A percentile compares a stretch with the other conserved stretches of the same genome.
phyloP scores from a whole-genome alignment of 2,113 vertebrate species.

The Corythornis madagascariensis region DNA sequence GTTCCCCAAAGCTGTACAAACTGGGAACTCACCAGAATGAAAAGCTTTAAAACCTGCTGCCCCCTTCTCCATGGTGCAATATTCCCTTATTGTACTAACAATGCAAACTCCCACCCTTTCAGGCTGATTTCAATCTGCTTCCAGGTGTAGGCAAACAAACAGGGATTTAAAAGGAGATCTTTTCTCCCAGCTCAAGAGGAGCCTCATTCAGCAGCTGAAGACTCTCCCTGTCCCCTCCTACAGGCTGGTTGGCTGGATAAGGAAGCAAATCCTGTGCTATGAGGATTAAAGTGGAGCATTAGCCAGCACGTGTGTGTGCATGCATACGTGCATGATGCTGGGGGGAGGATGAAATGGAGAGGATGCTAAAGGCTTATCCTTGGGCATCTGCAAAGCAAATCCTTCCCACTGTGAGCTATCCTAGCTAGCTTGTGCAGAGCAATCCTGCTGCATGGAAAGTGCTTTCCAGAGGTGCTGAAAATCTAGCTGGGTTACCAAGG shows the following conservation, averaged over 20 bases:
- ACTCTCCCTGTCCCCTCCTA: not conserved
- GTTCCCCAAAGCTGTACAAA: not conserved
- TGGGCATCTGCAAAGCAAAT: not conserved
- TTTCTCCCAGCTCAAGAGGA: not conserved
- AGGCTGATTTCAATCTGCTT: not conserved
- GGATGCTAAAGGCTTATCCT: conserved; percentile 15
- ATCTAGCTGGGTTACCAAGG: not conserved
- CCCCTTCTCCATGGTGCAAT: not conserved
- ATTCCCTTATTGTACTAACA: not conserved
- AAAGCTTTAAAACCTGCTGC: not conserved
- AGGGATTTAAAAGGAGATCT: not conserved
- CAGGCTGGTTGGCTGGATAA: not conserved
- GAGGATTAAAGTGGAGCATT: not conserved
- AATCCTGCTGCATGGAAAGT: not conserved
- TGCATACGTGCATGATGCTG: not conserved
- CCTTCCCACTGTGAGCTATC: not conserved
- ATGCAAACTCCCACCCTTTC: not conserved
- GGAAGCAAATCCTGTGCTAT: not conserved
- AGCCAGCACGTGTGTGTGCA: not conserved
- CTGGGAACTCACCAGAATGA: not conserved
- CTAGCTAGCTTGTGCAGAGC: not conserved
- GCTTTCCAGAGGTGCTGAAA: not conserved
- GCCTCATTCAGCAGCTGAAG: not conserved
- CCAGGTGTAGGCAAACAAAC: not conserved
- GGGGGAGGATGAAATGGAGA: not conserved